phyloP scores from a whole-genome alignment of 2,113 vertebrate species.

The Solea senegalensis region DNA sequence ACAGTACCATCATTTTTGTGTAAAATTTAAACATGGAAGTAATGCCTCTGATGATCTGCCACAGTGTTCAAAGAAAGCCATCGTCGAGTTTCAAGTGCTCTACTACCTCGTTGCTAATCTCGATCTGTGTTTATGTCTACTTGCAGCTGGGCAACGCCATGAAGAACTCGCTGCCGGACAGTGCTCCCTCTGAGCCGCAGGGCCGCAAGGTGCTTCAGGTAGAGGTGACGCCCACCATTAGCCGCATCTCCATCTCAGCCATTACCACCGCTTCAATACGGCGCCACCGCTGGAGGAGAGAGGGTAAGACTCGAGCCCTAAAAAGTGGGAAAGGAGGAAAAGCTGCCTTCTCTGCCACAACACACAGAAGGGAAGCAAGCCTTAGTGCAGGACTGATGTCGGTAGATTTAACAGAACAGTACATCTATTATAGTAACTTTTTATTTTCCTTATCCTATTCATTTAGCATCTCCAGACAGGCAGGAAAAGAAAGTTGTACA shows the following conservation, averaged over 20 bases:
- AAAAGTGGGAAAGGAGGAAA: neutral
- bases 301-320: slow-evolving; percentile 82
- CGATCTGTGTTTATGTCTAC: neutral
- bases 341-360: neutral
- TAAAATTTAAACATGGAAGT: neutral
- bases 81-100: neutral
- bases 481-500: neutral
- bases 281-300: slow-evolving; percentile 97
- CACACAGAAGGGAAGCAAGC: slow-evolving; percentile 7
- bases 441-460: neutral
- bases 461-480: neutral
- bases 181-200: slow-evolving; percentile 86
- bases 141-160: slow-evolving; percentile 95
- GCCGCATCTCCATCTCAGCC: slow-evolving; percentile 93
- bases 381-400: slow-evolving; percentile 4
- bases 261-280: slow-evolving; percentile 98
- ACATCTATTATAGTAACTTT: slow-evolving; percentile 5
- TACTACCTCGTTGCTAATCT: neutral
- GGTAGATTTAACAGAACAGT: slow-evolving; percentile 10
- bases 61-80: neutral
- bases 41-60: neutral
- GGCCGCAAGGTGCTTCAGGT: slow-evolving; percentile 96
- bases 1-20: neutral
- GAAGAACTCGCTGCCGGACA: slow-evolving; percentile 94
- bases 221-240: slow-evolving; percentile 94